Percentiles rank a stretch among this genome's conserved stretches.
These are phyloP conservation scores for Lamprologus speciosus DNA, from an alignment of 2,113 vertebrate genomes.

Conservation along the genomic window DNA sequence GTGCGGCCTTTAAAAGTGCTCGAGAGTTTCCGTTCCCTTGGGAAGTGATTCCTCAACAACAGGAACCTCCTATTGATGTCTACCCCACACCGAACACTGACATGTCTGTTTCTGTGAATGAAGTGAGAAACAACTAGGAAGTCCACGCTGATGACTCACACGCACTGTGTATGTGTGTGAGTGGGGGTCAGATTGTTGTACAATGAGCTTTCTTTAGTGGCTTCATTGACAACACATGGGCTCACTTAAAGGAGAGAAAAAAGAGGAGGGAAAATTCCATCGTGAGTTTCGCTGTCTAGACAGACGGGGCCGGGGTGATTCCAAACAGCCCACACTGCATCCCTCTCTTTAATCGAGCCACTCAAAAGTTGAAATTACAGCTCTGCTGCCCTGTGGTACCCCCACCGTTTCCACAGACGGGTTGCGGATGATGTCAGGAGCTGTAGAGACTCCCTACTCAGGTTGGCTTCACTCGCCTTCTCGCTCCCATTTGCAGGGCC, in stretches of 20 bases:
- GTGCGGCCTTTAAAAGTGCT: slow-evolving; percentile 31
- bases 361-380: slow-evolving; percentile 67
- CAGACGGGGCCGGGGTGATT: slow-evolving; percentile 55
- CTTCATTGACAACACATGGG: slow-evolving; percentile 75
- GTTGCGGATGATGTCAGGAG: slow-evolving; percentile 51
- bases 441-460: background rate
- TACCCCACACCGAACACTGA: slow-evolving; percentile 47
- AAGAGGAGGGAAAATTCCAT: slow-evolving; percentile 59
- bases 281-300: slow-evolving; percentile 73
- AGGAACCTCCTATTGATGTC: slow-evolving; percentile 47
- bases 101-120: slow-evolving; percentile 68
- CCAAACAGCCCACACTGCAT: slow-evolving; percentile 14
- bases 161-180: background rate
- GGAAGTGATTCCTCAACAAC: slow-evolving; percentile 38
- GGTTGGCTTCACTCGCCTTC: background rate
- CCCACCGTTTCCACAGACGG: slow-evolving; percentile 26
- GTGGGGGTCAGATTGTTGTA: slow-evolving; percentile 45
- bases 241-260: slow-evolving; percentile 56
- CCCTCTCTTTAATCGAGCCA: slow-evolving; percentile 62
- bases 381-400: slow-evolving; percentile 28
- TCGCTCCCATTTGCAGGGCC: slow-evolving; percentile 71
- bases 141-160: slow-evolving; percentile 66
- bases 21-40: slow-evolving; percentile 44
- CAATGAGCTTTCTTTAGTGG: slow-evolving; percentile 65
- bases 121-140: slow-evolving; percentile 64